Evolutionary conservation across 2,888 invertebrate genomes (phyloP), one percentile per base, ranked within the genome.

Genomic region (Troides aeacus): DNA sequence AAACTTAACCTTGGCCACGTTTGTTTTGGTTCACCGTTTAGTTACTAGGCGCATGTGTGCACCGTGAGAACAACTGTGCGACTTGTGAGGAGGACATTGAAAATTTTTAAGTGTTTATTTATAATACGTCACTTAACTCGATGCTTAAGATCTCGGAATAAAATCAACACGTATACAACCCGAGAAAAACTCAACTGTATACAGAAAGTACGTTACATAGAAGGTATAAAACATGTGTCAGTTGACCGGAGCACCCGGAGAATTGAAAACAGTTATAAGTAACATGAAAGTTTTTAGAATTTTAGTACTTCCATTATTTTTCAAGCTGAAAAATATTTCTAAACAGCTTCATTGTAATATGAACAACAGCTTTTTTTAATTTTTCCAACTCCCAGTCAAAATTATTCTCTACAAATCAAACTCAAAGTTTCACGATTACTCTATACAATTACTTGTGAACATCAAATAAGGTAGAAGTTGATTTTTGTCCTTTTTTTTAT

Each of bases 1-100:
- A 84, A 89, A 84, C 85, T 87, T 88, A 91, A 89, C 91, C 90
- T 90, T 90, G 88, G 84, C 77, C 79, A 79, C 80, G 86, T 87
- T 89, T 92, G 89, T 90, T 91, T 89, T 84, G 82, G 85, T 87
- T 84, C 86, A 80, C 83, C 83, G 81, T 82, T 84, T 80, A 73
- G 79, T 79, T 82, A 66, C 74, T 81, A 81, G 81, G 77, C 80
- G 80, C 86, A 87, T 83, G 84, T 89, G 87, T 84, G 83, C 79
- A 79, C 79, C 91, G 90, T 92, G 92, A 89, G 92, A 92, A 92
- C 82, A 73, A 23, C 46, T 62, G 75, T 76, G 78, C 78, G 69
- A 74, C 74, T 75, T 76, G 76, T 75, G 75, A 78, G 77, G 67
- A 71, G 73, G 66, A 71, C 69, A 73, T 72, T 64, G 69, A 71